Evolutionary conservation across 2,113 vertebrate genomes (phyloP).

Genomic region (Phylloscopus whistleri): DNA sequence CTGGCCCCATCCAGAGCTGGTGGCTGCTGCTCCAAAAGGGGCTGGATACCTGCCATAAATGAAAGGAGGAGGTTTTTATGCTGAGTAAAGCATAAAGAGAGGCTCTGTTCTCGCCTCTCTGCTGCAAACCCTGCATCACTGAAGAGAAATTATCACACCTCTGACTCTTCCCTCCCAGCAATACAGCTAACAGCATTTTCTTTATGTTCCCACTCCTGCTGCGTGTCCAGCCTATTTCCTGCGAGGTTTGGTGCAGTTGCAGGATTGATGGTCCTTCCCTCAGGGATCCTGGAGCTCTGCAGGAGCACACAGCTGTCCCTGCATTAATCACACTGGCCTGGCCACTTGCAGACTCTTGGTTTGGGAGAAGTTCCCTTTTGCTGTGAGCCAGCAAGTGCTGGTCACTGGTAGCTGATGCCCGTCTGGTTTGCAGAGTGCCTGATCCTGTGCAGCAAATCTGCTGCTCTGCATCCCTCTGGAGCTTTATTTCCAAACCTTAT

Average conservation of each 20-base stretch:
- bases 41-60: not conserved
- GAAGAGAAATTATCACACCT: not conserved
- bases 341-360: not conserved
- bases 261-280: not conserved
- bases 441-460: not conserved
- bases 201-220: not conserved
- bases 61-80: constrained; percentile 31
- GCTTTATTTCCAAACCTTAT: not conserved
- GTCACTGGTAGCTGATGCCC: too few species aligned
- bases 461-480: not conserved
- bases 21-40: not conserved
- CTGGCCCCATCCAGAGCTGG: not conserved
- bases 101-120: not conserved
- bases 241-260: not conserved
- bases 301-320: not conserved
- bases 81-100: constrained; percentile 39
- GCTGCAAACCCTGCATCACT: not conserved
- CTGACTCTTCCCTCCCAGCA: not conserved
- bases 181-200: not conserved
- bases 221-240: not conserved
- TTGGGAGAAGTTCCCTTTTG: not conserved
- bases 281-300: not conserved
- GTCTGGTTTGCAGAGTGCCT: not conserved
- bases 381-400: not conserved
- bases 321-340: not conserved